Conservation (phyloP, 2,113 vertebrate species). For the Stictonetta naevosa region DNA sequence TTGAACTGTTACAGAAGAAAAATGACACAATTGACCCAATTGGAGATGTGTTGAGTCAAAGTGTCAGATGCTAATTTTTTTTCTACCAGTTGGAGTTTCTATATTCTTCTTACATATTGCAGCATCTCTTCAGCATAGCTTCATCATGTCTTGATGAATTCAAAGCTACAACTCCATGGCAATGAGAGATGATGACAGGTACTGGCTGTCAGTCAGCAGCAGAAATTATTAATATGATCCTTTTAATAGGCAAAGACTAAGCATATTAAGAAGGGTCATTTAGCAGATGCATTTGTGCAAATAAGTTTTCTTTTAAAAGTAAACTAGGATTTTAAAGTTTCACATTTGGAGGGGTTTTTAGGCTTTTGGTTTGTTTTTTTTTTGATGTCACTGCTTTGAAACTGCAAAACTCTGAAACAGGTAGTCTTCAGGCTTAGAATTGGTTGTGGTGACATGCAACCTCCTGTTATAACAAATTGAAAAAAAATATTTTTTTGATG, state of each 20-base stretch:
- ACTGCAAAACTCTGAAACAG: background rate
- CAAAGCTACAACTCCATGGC: background rate
- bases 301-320: background rate
- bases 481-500: conserved; percentile 8
- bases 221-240: background rate
- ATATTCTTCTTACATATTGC: background rate
- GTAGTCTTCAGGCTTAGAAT: background rate
- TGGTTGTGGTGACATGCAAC: background rate
- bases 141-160: background rate
- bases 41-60: background rate
- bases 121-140: background rate
- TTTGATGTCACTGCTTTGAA: conserved; percentile 40
- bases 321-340: background rate
- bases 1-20: background rate
- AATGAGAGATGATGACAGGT: background rate
- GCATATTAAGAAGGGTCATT: background rate
- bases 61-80: background rate
- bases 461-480: background rate
- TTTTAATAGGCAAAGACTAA: background rate
- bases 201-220: background rate
- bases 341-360: background rate
- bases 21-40: background rate
- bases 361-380: background rate
- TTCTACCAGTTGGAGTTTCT: background rate
- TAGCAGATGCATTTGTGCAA: background rate